Base-by-base conservation (phyloP, 2,113 vertebrate species). In the Syrrhaptes paradoxus region DNA sequence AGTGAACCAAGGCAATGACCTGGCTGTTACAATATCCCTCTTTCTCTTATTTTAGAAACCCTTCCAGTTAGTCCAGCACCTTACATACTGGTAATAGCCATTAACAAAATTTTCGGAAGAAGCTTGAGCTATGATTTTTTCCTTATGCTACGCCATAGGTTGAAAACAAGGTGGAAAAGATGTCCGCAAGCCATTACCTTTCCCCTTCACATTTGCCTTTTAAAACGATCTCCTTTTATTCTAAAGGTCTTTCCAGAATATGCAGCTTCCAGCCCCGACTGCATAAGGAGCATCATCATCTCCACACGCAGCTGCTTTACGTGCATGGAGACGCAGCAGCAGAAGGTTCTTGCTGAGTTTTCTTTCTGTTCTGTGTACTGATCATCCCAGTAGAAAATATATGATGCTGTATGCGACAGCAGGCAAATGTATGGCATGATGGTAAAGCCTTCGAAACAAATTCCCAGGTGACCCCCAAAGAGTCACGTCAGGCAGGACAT, bases 391-490 rank as follows among this genome's bases (percentile, higher is more conserved):
- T 29, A 97, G 93, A 93, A 95, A 96, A 91, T 90, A 92, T 72
- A 51, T 3, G 55, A 48, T 87, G 67, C 94, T 63, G 75, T 45
- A 85, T 74, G 62, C 0, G 19, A 66, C 86, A 89, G 77, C 55
- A 78, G 73, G 87, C 90, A 94, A 97, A 96, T 93, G 93, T 86
- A 93, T 29, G 65, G 43, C 20, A 58, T 93, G 97, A 96, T 57
- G 86, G 86, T 90, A 89, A 94, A 97, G 67, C 94, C 94, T 96
- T 90, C 94, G 91, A 97, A 97, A n/a, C 82, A 72, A 94, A 87
- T 90, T 90, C 79, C 95, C 91, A 89, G 70, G 84, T 74, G 62
- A 97, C 94, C 62, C 89, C 73, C 21, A 32, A 92, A 90, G 24
- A 97, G 78, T 61, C 75, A 38, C 28, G 32, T 20, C 34, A 86